Percentiles rank a stretch among this genome's conserved stretches.
Conservation (phyloP, 2,888 invertebrate species). For the Lingula anatina region DNA sequence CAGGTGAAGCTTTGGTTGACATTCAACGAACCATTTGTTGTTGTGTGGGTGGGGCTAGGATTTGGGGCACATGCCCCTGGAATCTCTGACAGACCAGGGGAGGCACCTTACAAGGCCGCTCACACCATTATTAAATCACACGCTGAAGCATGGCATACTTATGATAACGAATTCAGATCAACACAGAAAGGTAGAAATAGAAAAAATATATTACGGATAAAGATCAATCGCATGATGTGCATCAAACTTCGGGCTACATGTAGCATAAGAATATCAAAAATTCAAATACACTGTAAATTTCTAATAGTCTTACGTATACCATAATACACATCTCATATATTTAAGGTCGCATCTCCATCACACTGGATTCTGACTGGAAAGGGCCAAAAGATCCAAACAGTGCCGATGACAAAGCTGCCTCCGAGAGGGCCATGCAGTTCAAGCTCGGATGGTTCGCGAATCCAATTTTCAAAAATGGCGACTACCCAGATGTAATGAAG, state of each 20-base stretch:
- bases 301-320: too few relatives aligned
- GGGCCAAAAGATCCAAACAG: conserved; percentile 3
- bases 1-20: background rate
- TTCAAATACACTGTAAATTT: too few relatives aligned
- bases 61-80: background rate
- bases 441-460: conserved; percentile 19
- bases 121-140: background rate
- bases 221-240: too few relatives aligned
- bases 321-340: background rate
- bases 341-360: conserved; percentile 1
- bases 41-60: background rate
- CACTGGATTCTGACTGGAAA: conserved; percentile 1
- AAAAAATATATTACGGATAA: too few relatives aligned
- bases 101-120: background rate
- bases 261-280: too few relatives aligned
- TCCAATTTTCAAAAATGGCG: conserved; percentile 33
- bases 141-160: background rate
- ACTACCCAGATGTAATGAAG: conserved; percentile 49
- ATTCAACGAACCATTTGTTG: background rate
- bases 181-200: background rate
- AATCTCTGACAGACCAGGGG: background rate
- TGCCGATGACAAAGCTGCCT: conserved; percentile 1
- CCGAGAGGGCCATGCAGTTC: conserved; percentile 1
- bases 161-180: background rate
- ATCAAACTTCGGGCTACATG: too few relatives aligned